Evolutionary conservation across 2,113 vertebrate species (phyloP).

Genomic region (Callaeas wilsoni): DNA sequence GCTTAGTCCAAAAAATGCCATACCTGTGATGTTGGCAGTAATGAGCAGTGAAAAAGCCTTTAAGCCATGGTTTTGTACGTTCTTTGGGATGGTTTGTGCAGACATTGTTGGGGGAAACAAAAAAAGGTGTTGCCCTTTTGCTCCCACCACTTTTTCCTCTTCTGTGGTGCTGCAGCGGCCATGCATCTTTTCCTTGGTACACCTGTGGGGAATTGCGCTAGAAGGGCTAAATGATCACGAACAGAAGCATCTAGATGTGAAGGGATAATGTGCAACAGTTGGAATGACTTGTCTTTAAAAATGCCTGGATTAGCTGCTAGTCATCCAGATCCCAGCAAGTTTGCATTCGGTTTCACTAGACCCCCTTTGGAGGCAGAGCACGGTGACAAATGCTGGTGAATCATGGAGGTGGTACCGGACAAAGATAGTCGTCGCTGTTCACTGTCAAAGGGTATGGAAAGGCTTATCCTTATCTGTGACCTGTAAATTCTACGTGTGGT

Average conservation of each 20-base stretch:
- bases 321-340: neutral
- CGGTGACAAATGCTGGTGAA: neutral
- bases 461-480: neutral
- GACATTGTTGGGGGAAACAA: rapidly evolving
- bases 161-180: rapidly evolving
- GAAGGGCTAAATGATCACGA: neutral
- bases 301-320: neutral
- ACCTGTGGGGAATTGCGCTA: neutral
- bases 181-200: neutral
- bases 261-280: neutral
- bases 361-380: neutral
- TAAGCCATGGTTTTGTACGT: rapidly evolving
- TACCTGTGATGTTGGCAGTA: neutral
- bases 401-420: neutral
- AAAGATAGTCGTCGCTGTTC: neutral
- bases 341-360: neutral
- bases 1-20: neutral
- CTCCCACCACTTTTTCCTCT: neutral
- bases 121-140: neutral
- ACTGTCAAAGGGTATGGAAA: neutral
- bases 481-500: neutral
- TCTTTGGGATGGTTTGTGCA: neutral
- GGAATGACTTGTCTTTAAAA: neutral
- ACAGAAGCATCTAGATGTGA: neutral
- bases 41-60: neutral